These are phyloP conservation scores for Gonatopus flavifemur DNA, from an alignment of 1,140 invertebrate species.

Conservation along the genomic window DNA sequence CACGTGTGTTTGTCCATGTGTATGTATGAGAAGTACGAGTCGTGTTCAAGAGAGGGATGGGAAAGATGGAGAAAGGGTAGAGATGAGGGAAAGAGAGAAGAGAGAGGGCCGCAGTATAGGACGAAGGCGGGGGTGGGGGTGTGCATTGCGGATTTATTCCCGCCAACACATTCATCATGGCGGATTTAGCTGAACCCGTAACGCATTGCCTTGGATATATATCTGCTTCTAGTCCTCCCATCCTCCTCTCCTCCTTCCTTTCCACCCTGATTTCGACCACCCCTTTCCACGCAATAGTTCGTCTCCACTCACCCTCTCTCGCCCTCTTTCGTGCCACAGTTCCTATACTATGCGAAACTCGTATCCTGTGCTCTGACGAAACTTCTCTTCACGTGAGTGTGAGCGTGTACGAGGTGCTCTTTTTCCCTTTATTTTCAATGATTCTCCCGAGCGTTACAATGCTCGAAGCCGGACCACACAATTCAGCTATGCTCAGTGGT, in stretches of 20 bases:
- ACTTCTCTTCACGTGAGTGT: too few species aligned
- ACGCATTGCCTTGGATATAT: slow-evolving; percentile 60
- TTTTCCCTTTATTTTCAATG: slow-evolving; percentile 43
- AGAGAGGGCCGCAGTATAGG: slow-evolving; percentile 22
- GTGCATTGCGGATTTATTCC: slow-evolving; percentile 61
- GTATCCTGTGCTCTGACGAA: slow-evolving; percentile 37
- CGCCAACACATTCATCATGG: slow-evolving; percentile 61
- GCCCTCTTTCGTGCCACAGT: not conserved
- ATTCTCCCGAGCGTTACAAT: slow-evolving; percentile 42
- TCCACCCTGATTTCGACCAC: slow-evolving; percentile 18
- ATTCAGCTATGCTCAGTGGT: not conserved
- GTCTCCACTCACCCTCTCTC: slow-evolving; percentile 2
- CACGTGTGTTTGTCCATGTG: too few species aligned
- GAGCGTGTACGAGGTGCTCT: too few species aligned
- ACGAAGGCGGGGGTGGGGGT: slow-evolving; percentile 49
- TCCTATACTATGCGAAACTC: slow-evolving; percentile 18
- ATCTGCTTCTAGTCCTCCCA: slow-evolving; percentile 46
- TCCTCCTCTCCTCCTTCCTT: slow-evolving; percentile 14
- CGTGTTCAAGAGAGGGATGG: slow-evolving; percentile 9
- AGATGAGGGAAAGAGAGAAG: slow-evolving; percentile 24
- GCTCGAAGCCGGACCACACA: slow-evolving; percentile 3
- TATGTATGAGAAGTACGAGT: not conserved
- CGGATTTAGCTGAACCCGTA: slow-evolving; percentile 61
- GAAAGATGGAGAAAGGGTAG: slow-evolving; percentile 13
- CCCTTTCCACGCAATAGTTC: slow-evolving; percentile 3